phyloP scores from a whole-genome alignment of 2,888 invertebrate genomes.

The Ganaspis brasiliensis region DNA sequence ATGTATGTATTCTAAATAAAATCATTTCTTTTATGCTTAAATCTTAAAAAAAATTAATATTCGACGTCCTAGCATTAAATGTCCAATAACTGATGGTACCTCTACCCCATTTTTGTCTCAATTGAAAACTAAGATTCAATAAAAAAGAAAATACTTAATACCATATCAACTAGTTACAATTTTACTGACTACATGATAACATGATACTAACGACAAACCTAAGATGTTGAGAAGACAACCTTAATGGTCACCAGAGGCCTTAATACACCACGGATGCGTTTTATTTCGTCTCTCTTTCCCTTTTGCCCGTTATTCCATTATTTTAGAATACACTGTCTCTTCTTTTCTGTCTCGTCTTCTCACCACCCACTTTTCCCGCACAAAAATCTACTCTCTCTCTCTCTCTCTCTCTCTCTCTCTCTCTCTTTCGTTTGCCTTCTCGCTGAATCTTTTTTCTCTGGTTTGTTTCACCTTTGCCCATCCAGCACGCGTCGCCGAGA shows the following conservation, averaged over 20 bases:
- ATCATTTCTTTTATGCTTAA: too few relatives aligned
- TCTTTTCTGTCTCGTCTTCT: slow-evolving; percentile 52
- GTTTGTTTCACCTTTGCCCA: slow-evolving; percentile 33
- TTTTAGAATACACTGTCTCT: slow-evolving; percentile 25
- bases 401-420: slow-evolving; percentile 33
- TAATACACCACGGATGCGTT: slow-evolving; percentile 66
- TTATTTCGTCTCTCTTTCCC: slow-evolving; percentile 52
- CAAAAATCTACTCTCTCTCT: slow-evolving; percentile 33
- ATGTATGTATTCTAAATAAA: too few relatives aligned
- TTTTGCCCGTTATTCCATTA: slow-evolving; percentile 34
- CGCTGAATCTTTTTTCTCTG: slow-evolving; percentile 35
- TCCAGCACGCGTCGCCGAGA: slow-evolving; percentile 35
- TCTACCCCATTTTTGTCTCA: too few relatives aligned
- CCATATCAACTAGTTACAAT: too few relatives aligned
- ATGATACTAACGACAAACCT: not conserved
- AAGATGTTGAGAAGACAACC: slow-evolving; percentile 49
- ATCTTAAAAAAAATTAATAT: too few relatives aligned
- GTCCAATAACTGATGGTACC: too few relatives aligned
- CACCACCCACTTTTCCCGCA: slow-evolving; percentile 46
- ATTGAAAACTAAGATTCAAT: too few relatives aligned
- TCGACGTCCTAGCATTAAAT: too few relatives aligned
- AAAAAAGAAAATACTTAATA: too few relatives aligned
- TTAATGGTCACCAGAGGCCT: slow-evolving; percentile 66
- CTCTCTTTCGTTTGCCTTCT: slow-evolving; percentile 38
- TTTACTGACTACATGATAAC: too few relatives aligned